These are phyloP conservation scores for Melieria omissa DNA, from an alignment of 2,888 invertebrate genomes.

Conservation along the genomic window DNA sequence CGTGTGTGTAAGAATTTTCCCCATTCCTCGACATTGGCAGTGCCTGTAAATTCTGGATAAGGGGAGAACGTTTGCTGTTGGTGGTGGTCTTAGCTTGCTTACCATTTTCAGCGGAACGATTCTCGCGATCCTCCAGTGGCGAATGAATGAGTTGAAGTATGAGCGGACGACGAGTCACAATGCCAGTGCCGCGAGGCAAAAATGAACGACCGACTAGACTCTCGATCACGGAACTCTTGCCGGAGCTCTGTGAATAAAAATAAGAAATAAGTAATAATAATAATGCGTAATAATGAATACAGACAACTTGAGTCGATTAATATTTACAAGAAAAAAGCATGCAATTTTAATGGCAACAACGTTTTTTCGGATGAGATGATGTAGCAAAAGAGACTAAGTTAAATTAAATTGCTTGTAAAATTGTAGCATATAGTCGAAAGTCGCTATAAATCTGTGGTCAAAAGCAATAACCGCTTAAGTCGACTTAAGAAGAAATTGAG, in stretches of 20 bases:
- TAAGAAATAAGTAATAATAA: conserved; percentile 5
- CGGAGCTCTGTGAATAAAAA: conserved; percentile 83
- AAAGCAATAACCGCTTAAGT: too few relatives aligned
- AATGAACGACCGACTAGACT: conserved; percentile 97
- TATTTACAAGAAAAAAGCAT: background rate
- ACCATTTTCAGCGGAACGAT: conserved; percentile 89
- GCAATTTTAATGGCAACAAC: too few relatives aligned
- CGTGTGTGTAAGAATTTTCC: conserved; percentile 95
- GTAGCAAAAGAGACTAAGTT: too few relatives aligned
- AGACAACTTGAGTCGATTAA: background rate
- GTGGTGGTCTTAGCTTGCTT: conserved; percentile 44
- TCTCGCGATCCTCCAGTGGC: conserved; percentile 88
- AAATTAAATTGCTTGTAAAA: too few relatives aligned
- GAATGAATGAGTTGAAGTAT: conserved; percentile 94
- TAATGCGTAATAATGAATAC: background rate
- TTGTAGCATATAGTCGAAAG: too few relatives aligned
- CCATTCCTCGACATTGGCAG: conserved; percentile 91
- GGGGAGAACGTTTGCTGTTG: background rate
- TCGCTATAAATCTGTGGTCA: too few relatives aligned
- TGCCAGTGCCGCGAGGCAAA: conserved; percentile 95
- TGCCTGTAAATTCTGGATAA: conserved; percentile 70
- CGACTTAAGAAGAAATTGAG: too few relatives aligned
- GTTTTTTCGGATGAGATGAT: too few relatives aligned
- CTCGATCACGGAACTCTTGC: conserved; percentile 99
- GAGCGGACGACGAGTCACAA: conserved; percentile 95